Base-by-base conservation (phyloP, 2,113 vertebrate genomes). In the Hymenochirus boettgeri region DNA sequence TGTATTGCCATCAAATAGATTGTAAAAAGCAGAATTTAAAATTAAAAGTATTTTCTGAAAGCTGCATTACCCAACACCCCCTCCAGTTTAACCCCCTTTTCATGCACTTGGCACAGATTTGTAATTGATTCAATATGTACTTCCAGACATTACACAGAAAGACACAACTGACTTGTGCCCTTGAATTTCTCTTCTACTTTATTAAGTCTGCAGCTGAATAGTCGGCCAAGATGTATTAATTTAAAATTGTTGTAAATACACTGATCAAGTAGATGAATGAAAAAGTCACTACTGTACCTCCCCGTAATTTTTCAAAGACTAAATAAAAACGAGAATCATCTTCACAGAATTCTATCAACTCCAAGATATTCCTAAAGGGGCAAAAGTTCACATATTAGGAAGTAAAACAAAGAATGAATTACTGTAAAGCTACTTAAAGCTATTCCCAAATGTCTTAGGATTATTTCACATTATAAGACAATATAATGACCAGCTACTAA, bases 261-360 rank as follows among this genome's bases (percentile, higher is more conserved):
- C 18, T 48, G 19, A 7, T 10, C 8, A 48, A 48, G 19, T 18
- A 22, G 46, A 48, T 48, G 9, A 50, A 52, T 8, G 26, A 18
- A 45, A 1, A 47, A 7, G 11, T 6, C 39, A 71, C 70, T 57
- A 71, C 18, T 18, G 73, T 88, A 97, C 96, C 96, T 87, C 96
- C 96, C 78, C 81, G 80, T 22, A 99, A 80, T 82, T 99, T 99
- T 86, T 99, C 96, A 85, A 99, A 99, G 64, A 98, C 95, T 84
- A 99, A 86, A 81, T 97, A 98, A 81, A 97, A 99, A 73, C 90
- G 89, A 70, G 82, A 61, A 45, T 87, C 88, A 72, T 99, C 95
- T 85, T 98, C 96, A 82, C 96, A 97, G 82, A 99, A 99, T 75
- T 99, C 92, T 71, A 93, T 90, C 76, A 99, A 74, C 74, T 97